These are phyloP conservation scores for Saimiri boliviensis DNA, from an alignment of 2,113 vertebrate species.

Conservation along the genomic window DNA sequence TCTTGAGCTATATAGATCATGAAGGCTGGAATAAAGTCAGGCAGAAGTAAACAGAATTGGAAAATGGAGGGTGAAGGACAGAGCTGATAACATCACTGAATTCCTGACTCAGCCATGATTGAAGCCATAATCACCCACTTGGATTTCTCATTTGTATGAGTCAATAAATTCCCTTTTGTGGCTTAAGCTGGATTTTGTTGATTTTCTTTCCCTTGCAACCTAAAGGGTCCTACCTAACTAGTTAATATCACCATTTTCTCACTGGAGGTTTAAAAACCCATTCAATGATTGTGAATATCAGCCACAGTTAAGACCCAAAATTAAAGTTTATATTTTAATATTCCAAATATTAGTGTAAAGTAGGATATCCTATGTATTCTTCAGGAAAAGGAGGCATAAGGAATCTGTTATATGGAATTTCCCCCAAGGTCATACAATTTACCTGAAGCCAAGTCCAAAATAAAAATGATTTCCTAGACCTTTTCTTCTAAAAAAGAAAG, in stretches of 20 bases:
- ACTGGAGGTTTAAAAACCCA: neutral
- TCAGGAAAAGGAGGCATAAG: conserved; percentile 50
- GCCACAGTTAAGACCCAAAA: conserved; percentile 28
- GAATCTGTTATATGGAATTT: conserved; percentile 45
- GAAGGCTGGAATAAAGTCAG: neutral
- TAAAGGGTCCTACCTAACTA: neutral
- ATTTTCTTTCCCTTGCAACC: neutral
- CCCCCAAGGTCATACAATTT: conserved; percentile 15
- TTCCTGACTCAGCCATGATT: neutral
- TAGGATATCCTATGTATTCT: conserved; percentile 55
- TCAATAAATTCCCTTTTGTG: neutral
- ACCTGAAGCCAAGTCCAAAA: conserved; percentile 50
- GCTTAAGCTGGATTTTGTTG: neutral
- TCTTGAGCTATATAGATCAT: neutral
- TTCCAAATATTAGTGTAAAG: conserved; percentile 36
- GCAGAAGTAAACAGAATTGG: neutral
- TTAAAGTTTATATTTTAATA: conserved; percentile 31
- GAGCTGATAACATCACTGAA: neutral
- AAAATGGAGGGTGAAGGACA: neutral
- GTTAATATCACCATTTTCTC: conserved; percentile 1
- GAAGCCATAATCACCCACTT: neutral
- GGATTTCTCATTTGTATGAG: neutral
- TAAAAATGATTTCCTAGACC: conserved; percentile 43
- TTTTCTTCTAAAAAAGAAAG: conserved; percentile 1
- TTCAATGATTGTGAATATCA: neutral